Conservation (phyloP, 2,888 invertebrate genomes). For the Hipparchia sbordonii region DNA sequence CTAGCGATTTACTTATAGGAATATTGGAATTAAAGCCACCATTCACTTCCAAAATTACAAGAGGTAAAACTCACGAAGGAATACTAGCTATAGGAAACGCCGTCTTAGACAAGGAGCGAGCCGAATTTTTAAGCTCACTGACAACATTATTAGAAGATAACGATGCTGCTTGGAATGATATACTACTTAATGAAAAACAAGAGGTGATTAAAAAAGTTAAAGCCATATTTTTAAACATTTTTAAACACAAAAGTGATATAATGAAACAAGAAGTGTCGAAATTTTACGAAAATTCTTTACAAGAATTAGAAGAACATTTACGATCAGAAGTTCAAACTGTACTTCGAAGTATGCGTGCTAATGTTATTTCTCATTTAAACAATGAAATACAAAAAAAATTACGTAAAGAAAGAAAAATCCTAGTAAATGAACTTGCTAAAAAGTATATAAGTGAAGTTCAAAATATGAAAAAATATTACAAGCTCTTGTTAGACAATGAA, state of each 20-base stretch:
- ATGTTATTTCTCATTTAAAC: slow-evolving; percentile 61
- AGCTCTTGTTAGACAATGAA: slow-evolving; percentile 63
- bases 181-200: slow-evolving; percentile 59
- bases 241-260: slow-evolving; percentile 57
- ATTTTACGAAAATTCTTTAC: slow-evolving; percentile 66
- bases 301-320: slow-evolving; percentile 64
- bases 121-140: slow-evolving; percentile 52
- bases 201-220: slow-evolving; percentile 56
- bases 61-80: slow-evolving; percentile 71
- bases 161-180: slow-evolving; percentile 63
- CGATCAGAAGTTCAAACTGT: slow-evolving; percentile 57
- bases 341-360: slow-evolving; percentile 54
- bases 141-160: slow-evolving; percentile 57
- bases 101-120: slow-evolving; percentile 56
- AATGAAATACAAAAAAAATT: slow-evolving; percentile 61
- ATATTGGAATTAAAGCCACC: slow-evolving; percentile 66
- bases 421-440: slow-evolving; percentile 55
- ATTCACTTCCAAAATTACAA: slow-evolving; percentile 73
- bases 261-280: slow-evolving; percentile 60
- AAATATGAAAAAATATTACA: slow-evolving; percentile 67
- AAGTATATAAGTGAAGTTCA: slow-evolving; percentile 55
- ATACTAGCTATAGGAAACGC: slow-evolving; percentile 66
- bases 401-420: slow-evolving; percentile 51
- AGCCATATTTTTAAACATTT: slow-evolving; percentile 56
- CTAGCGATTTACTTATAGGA: slow-evolving; percentile 70